These are phyloP conservation scores for Hydrophis major DNA, from an alignment of 2,797 vertebrate species.

Conservation along the genomic window DNA sequence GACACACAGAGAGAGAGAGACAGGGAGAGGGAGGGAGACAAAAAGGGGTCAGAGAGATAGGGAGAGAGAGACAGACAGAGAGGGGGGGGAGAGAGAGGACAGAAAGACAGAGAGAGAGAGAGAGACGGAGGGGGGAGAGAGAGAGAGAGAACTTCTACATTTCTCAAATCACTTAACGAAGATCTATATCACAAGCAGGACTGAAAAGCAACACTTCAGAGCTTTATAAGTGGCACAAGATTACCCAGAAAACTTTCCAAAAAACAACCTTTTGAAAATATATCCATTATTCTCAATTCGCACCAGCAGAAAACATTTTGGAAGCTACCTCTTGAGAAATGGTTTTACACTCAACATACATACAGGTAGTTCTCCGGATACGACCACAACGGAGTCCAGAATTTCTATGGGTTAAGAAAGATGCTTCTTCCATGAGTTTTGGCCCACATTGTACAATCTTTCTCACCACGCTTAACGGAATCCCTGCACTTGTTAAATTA, in stretches of 20 bases:
- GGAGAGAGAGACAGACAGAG: too few species aligned
- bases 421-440: not conserved
- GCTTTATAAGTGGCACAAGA: not conserved
- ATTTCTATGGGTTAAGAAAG: not conserved
- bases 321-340: not conserved
- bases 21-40: too few species aligned
- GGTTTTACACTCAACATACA: not conserved
- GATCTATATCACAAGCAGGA: not conserved
- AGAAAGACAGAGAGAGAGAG: too few species aligned
- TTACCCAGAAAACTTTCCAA: not conserved
- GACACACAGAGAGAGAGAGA: too few species aligned
- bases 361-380: rapidly evolving
- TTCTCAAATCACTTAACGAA: not conserved
- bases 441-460: not conserved
- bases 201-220: not conserved
- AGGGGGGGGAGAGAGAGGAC: rapidly evolving
- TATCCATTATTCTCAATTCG: not conserved
- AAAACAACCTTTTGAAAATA: not conserved
- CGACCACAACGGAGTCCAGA: too few species aligned
- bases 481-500: not conserved
- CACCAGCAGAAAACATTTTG: not conserved
- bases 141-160: not conserved
- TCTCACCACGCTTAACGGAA: not conserved
- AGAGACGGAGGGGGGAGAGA: not conserved
- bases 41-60: too few species aligned